phyloP scores from a whole-genome alignment of 2,113 vertebrate genomes.

The Ifrita kowaldi region DNA sequence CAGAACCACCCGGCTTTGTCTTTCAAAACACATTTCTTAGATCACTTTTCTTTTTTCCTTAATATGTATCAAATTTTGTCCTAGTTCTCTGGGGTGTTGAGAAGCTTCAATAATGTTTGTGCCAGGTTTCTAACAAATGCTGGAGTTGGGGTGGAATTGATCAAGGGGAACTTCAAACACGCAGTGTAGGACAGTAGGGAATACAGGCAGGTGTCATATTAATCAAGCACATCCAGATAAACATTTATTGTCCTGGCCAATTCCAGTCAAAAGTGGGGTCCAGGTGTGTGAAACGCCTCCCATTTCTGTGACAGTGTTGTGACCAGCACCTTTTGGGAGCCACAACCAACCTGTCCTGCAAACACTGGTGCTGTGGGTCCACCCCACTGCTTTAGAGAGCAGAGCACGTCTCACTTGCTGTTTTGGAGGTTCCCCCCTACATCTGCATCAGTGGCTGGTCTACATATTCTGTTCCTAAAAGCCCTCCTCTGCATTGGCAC shows the following conservation, averaged over 20 bases:
- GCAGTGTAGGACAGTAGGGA: too few species aligned
- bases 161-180: background rate
- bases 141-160: background rate
- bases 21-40: background rate
- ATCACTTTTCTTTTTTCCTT: background rate
- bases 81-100: background rate
- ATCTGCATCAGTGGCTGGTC: background rate
- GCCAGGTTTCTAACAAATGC: background rate
- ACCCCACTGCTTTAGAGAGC: background rate
- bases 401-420: accelerated
- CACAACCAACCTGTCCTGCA: background rate
- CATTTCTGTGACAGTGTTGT: background rate
- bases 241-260: background rate
- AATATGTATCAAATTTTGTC: background rate
- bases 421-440: background rate
- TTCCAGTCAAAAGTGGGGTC: background rate
- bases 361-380: accelerated
- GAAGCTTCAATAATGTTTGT: background rate
- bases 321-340: background rate
- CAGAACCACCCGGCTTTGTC: background rate
- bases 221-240: background rate
- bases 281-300: background rate
- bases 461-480: background rate
- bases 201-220: background rate
- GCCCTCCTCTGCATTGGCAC: background rate